Percentiles rank a stretch among this genome's conserved stretches.
Evolutionary conservation across 2,888 invertebrate genomes (phyloP).

Genomic region (Glaucopsyche alexis): DNA sequence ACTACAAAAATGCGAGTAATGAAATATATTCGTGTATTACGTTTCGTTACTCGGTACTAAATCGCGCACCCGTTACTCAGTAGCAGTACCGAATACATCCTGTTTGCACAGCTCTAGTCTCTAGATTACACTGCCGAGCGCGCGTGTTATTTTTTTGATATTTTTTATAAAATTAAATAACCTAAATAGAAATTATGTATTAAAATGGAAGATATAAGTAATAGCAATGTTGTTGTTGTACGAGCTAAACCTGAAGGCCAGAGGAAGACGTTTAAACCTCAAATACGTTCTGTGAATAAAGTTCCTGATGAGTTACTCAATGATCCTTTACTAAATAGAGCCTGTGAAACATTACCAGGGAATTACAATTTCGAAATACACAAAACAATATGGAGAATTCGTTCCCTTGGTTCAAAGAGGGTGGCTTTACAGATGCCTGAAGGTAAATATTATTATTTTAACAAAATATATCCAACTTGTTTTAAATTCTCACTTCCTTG

Average conservation of each 20-base stretch:
- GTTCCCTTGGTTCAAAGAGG: conserved; percentile 88
- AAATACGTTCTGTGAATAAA: conserved; percentile 85
- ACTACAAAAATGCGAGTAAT: too few species aligned
- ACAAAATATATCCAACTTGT: neutral
- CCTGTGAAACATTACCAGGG: conserved; percentile 87
- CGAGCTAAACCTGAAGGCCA: conserved; percentile 86
- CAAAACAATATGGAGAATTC: conserved; percentile 98
- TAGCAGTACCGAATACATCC: too few species aligned
- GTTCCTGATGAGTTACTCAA: conserved; percentile 90
- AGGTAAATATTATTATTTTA: conserved; percentile 65
- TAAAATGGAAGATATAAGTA: conserved; percentile 60
- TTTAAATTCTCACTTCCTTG: neutral
- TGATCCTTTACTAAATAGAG: conserved; percentile 85
- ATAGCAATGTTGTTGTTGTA: conserved; percentile 81
- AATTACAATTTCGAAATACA: conserved; percentile 99
- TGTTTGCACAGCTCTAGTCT: too few species aligned
- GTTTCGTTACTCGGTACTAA: too few species aligned
- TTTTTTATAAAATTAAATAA: conserved; percentile 29
- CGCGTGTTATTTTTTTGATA: conserved; percentile 61
- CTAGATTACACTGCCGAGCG: too few species aligned
- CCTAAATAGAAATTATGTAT: conserved; percentile 28
- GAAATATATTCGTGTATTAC: too few species aligned
- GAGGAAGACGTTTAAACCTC: conserved; percentile 89
- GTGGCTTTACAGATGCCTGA: conserved; percentile 99
- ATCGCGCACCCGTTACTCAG: too few species aligned